A percentile compares a stretch with the other conserved stretches of the same genome.
These are phyloP conservation scores for Aproaerema taeniolella DNA, from an alignment of 2,888 invertebrate genomes.

Conservation along the genomic window DNA sequence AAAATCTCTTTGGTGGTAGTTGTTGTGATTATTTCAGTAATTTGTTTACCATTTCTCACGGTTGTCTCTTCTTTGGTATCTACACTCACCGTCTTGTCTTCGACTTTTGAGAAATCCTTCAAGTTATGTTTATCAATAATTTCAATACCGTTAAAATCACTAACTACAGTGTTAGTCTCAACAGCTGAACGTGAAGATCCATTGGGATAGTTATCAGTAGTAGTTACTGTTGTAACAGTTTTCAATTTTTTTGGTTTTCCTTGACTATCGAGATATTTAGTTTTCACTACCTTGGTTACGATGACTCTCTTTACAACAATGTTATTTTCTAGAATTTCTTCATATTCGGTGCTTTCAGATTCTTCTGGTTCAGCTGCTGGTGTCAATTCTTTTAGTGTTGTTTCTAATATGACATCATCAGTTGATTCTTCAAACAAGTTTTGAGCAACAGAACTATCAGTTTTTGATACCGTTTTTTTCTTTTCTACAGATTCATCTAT, in stretches of 20 bases:
- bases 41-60: conserved; percentile 40
- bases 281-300: conserved; percentile 43
- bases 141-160: conserved; percentile 40
- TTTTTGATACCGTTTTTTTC: conserved; percentile 17
- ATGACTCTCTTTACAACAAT: conserved; percentile 40
- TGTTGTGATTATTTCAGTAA: conserved; percentile 53
- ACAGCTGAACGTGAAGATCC: conserved; percentile 47
- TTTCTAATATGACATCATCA: conserved; percentile 28
- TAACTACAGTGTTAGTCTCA: conserved; percentile 50
- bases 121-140: conserved; percentile 31
- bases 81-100: conserved; percentile 46
- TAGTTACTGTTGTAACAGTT: conserved; percentile 47
- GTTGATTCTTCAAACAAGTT: conserved; percentile 22
- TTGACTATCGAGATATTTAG: conserved; percentile 37
- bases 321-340: conserved; percentile 39
- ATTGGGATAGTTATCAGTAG: conserved; percentile 58
- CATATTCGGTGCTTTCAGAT: conserved; percentile 32
- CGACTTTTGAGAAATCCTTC: conserved; percentile 35
- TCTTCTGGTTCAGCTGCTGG: conserved; percentile 34
- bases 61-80: conserved; percentile 44
- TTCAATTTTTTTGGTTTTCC: conserved; percentile 44
- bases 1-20: conserved; percentile 57
- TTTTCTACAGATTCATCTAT: conserved; percentile 25
- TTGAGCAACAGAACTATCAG: too few species aligned
- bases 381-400: conserved; percentile 30